These are phyloP conservation scores for Heptranchias perlo DNA, from an alignment of 2,113 vertebrate species.

Conservation along the genomic window DNA sequence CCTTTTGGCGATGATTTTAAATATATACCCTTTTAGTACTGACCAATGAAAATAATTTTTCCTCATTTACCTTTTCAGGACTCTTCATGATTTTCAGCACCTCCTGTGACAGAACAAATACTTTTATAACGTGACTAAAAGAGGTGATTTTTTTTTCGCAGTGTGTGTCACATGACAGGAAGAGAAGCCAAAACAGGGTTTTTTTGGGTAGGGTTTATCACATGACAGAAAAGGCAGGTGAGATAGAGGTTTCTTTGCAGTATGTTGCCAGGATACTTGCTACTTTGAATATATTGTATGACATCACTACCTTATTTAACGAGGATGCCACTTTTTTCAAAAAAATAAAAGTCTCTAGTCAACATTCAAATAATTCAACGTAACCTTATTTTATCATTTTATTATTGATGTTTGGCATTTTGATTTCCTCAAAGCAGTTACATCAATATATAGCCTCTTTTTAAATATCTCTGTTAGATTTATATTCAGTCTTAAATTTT, in stretches of 20 bases:
- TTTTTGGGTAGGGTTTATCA: background rate
- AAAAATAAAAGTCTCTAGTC: constrained; percentile 44
- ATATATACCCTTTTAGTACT: background rate
- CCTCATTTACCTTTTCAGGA: background rate
- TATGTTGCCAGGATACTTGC: background rate
- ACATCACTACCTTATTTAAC: background rate
- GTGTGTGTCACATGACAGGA: background rate
- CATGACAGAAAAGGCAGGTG: background rate
- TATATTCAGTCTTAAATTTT: constrained; percentile 24
- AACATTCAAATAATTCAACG: constrained; percentile 44
- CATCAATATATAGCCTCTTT: background rate
- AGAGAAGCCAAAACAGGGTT: too few species aligned
- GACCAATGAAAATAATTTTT: background rate
- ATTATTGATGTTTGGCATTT: constrained; percentile 36
- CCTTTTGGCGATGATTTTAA: background rate
- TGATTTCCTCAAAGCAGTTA: constrained; percentile 21
- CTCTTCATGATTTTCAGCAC: background rate
- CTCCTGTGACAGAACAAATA: background rate
- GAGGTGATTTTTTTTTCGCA: too few species aligned
- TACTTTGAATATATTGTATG: background rate
- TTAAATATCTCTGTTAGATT: background rate
- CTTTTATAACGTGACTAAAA: background rate
- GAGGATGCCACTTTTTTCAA: constrained; percentile 44
- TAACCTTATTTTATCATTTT: constrained; percentile 42
- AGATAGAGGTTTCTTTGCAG: background rate